Evolutionary conservation across 2,797 vertebrate species (phyloP).

Genomic region (Diplodus sargus): DNA sequence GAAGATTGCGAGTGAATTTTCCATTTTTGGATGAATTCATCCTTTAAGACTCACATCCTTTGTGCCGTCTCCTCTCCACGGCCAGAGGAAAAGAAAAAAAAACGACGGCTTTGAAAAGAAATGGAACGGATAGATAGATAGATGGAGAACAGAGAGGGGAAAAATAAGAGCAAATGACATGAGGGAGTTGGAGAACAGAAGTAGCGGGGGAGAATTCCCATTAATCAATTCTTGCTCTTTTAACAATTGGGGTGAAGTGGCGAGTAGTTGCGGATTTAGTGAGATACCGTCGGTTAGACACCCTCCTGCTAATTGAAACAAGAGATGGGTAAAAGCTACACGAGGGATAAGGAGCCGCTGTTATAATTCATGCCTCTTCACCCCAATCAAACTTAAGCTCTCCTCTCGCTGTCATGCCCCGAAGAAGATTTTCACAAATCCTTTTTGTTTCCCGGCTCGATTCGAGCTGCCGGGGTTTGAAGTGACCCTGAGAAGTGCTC

Average conservation of each 20-base stretch:
- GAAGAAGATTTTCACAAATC: constrained; percentile 62
- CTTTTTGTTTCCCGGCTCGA: constrained; percentile 47
- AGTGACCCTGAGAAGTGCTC: constrained; percentile 55
- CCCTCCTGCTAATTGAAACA: constrained; percentile 67
- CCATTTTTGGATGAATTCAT: no score
- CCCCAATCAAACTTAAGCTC: constrained; percentile 62
- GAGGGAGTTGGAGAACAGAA: constrained; percentile 21
- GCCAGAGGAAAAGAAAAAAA: background rate
- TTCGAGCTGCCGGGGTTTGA: constrained; percentile 21
- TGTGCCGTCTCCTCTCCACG: constrained; percentile 8
- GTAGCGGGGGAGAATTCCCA: constrained; percentile 23
- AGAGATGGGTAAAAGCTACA: constrained; percentile 51
- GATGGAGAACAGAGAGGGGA: background rate
- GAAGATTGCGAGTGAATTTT: no score
- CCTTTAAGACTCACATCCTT: constrained; percentile 3
- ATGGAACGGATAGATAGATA: background rate
- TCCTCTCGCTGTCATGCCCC: constrained; percentile 56
- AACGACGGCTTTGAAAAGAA: constrained; percentile 16
- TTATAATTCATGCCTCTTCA: constrained; percentile 65
- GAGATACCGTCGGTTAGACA: constrained; percentile 20
- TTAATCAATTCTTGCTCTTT: constrained; percentile 46
- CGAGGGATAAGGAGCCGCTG: constrained; percentile 47
- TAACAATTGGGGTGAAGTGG: constrained; percentile 44
- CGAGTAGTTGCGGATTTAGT: constrained; percentile 39
- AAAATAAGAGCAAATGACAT: constrained; percentile 9